Base-by-base conservation (phyloP, 2,888 invertebrate species). In the Trissoscelio sp. region DNA sequence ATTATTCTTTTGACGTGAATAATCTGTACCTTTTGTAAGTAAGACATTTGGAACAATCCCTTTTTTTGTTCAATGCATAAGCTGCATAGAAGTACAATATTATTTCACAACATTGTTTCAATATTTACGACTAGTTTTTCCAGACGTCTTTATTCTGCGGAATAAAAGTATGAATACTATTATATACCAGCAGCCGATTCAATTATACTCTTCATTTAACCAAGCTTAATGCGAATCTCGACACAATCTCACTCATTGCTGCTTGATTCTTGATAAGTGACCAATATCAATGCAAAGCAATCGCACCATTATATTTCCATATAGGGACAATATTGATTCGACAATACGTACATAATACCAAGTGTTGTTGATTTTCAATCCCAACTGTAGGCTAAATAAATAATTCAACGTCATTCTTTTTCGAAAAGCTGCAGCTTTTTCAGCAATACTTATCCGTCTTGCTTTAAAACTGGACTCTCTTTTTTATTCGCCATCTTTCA, bases 241-340 rank as follows among this genome's bases (percentile, higher is more conserved):
- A 20, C 51, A 39, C 28, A 48, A 42, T 42, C 48, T 73, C 44
- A 12, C 53, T 20, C 22, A 53, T 20, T 62, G 48, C 14, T 53
- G 34, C 53, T 53, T 31, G 31, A 62, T 62, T 51, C 44, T 31
- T 14, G 72, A 73, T 73, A 62, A 73, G 53, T 73, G 60, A 60
- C 51, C 72, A 72, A 73, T 73, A 62, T 62, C 37, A 62, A 44
- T 73, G 60, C 72, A 62, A 53, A 42, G 62, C 62, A 62, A 53
- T 73, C 31, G 42, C 34, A 42, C 22, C 5, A 37, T 51, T 51
- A 51, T 53, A 53, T 44, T 73, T 73, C 53, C 72, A 20, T 73
- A 53, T 60, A 53, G 20, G 34, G 62, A 60, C 72, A 72, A 60
- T 60, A 72, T 72, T 72, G 72, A 72, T 60, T 72, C 18, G 6